These are phyloP conservation scores for Hemibagrus wyckioides DNA, from an alignment of 2,113 vertebrate species.

Conservation along the genomic window DNA sequence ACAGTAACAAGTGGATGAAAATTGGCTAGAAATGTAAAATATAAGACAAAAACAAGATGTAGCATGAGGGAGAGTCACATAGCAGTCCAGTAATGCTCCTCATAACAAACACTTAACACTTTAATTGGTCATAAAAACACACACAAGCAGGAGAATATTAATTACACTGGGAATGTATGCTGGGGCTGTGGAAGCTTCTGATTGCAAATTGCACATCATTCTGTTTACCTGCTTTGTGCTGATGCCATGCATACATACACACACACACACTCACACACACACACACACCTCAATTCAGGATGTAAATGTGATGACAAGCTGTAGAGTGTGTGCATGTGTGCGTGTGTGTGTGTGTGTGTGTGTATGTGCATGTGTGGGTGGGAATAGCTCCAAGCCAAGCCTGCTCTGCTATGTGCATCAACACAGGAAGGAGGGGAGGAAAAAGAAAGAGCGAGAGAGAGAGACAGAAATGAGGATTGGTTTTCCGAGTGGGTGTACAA, in stretches of 20 bases:
- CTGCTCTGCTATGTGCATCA: slow-evolving; percentile 66
- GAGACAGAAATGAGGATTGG: background rate
- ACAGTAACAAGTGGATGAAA: no score
- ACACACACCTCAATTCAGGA: slow-evolving; percentile 63
- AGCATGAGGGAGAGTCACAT: background rate
- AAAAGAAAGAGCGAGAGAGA: background rate
- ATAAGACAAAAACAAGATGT: background rate
- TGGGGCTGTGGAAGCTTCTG: slow-evolving; percentile 23
- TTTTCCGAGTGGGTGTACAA: slow-evolving; percentile 39
- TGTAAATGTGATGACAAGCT: slow-evolving; percentile 75
- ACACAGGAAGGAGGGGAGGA: slow-evolving; percentile 45
- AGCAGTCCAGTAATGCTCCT: background rate
- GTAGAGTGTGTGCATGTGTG: slow-evolving; percentile 59
- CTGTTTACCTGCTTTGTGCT: slow-evolving; percentile 49
- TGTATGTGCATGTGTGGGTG: slow-evolving; percentile 68
- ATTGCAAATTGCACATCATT: slow-evolving; percentile 42
- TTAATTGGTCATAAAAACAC: slow-evolving; percentile 42
- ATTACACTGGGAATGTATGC: slow-evolving; percentile 25
- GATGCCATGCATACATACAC: slow-evolving; percentile 56
- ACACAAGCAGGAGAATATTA: slow-evolving; percentile 28
- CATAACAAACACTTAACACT: slow-evolving; percentile 24
- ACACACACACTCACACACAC: slow-evolving; percentile 61
- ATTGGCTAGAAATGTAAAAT: background rate
- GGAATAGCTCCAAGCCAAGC: slow-evolving; percentile 76
- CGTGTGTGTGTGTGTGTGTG: slow-evolving; percentile 30